A percentile compares a stretch with the other conserved stretches of the same genome.
phyloP scores from a whole-genome alignment of 1,140 invertebrate genomes.

The Drosophila obscura region DNA sequence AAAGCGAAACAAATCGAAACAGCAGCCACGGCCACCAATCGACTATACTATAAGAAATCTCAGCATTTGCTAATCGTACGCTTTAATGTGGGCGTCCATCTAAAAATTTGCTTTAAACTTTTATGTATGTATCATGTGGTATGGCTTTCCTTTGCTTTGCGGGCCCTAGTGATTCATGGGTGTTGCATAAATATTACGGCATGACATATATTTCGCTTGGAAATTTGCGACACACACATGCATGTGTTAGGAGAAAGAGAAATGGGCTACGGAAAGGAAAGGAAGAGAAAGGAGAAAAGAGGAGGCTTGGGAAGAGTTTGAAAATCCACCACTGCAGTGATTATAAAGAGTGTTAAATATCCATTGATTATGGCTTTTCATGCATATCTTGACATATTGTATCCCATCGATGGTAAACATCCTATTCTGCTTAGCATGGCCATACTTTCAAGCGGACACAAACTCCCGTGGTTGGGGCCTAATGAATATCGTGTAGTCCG shows the following conservation, averaged over 20 bases:
- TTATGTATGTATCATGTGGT: slow-evolving; percentile 11
- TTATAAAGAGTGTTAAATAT: slow-evolving; percentile 2
- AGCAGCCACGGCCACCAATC: slow-evolving; percentile 25
- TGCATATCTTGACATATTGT: too few relatives aligned
- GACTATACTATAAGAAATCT: slow-evolving; percentile 38
- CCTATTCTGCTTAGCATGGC: too few relatives aligned
- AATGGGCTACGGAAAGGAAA: neutral
- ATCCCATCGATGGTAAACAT: too few relatives aligned
- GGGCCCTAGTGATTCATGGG: slow-evolving; percentile 29
- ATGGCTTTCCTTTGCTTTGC: slow-evolving; percentile 27
- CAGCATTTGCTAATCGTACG: slow-evolving; percentile 55
- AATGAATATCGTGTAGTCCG: neutral
- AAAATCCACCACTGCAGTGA: neutral
- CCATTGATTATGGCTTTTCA: neutral
- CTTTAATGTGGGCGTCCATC: slow-evolving; percentile 58
- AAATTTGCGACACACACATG: slow-evolving; percentile 4
- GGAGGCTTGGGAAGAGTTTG: neutral
- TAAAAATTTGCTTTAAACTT: slow-evolving; percentile 30
- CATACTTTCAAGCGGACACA: too few relatives aligned
- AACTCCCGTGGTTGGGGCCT: neutral
- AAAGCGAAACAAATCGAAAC: slow-evolving; percentile 20
- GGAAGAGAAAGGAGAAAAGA: too few relatives aligned
- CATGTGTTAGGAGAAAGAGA: neutral
- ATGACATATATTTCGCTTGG: slow-evolving; percentile 16
- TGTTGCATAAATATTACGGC: slow-evolving; percentile 44